Conservation (phyloP, 2,113 vertebrate species). For the Phaethon lepturus region DNA sequence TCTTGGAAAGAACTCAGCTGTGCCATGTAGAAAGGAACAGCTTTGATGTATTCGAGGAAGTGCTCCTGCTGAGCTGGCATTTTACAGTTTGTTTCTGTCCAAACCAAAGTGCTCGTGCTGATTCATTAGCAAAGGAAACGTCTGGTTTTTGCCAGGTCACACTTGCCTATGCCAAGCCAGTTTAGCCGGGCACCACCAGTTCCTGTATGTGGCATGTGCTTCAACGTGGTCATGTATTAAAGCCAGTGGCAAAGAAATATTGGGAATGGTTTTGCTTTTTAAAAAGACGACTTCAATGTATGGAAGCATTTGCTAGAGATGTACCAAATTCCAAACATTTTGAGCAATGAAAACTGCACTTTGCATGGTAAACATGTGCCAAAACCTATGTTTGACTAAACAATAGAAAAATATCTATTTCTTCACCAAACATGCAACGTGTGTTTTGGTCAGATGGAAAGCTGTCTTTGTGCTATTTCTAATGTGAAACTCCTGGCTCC, state of each 20-base stretch:
- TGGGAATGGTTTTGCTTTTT: background rate
- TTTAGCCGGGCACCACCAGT: background rate
- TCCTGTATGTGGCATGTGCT: background rate
- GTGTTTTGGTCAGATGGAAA: background rate
- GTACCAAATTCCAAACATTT: background rate
- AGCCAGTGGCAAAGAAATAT: background rate
- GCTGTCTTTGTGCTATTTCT: background rate
- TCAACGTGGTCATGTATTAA: fast-evolving
- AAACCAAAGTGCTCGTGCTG: background rate
- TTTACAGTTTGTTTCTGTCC: constrained; percentile 48
- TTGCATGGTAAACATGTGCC: background rate
- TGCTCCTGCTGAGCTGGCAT: constrained; percentile 36
- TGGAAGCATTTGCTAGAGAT: background rate
- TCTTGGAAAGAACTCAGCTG: constrained; percentile 42
- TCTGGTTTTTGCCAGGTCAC: background rate
- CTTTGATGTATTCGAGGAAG: constrained; percentile 53
- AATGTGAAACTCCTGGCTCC: background rate
- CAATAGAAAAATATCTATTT: background rate
- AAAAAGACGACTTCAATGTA: background rate
- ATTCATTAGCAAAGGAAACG: constrained; percentile 6
- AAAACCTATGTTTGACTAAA: background rate
- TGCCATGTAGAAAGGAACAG: constrained; percentile 28
- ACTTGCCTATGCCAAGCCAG: background rate
- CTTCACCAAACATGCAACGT: background rate
- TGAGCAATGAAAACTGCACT: background rate